Conservation (phyloP, 2,113 vertebrate genomes). For the Oreochromis spilurus region DNA sequence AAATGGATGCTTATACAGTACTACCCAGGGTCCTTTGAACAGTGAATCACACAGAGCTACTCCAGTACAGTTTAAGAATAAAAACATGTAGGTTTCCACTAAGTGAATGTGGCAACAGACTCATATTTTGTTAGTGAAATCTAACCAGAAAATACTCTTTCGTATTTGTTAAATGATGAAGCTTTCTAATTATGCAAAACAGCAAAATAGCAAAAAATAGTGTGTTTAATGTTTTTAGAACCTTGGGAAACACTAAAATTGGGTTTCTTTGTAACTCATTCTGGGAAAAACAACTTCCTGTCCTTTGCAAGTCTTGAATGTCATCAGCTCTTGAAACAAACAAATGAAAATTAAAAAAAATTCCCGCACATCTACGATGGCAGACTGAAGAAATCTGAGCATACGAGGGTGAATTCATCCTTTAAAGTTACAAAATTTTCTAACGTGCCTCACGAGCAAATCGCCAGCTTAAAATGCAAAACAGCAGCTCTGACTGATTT, state of each 20-base stretch:
- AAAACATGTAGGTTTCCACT: background rate
- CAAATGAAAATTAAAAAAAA: background rate
- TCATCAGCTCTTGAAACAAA: background rate
- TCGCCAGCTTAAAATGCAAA: conserved; percentile 37
- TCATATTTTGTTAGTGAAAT: background rate
- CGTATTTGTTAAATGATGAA: rapidly evolving
- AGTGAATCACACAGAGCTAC: background rate
- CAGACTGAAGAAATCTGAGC: background rate
- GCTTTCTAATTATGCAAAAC: background rate
- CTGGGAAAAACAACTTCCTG: background rate
- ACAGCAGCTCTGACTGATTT: conserved; percentile 28
- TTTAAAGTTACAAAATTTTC: background rate
- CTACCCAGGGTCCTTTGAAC: background rate
- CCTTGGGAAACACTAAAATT: background rate
- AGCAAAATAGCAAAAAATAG: background rate
- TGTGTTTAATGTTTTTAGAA: background rate
- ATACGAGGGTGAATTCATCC: background rate
- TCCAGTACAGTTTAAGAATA: background rate
- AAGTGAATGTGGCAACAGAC: background rate
- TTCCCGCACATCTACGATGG: background rate
- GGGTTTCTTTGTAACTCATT: background rate
- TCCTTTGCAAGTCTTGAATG: background rate
- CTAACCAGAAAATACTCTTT: background rate
- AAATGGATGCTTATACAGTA: rapidly evolving
- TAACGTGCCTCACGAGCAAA: background rate